These are phyloP conservation scores for Macrophya annulata DNA, from an alignment of 2,888 invertebrate species.

Conservation along the genomic window DNA sequence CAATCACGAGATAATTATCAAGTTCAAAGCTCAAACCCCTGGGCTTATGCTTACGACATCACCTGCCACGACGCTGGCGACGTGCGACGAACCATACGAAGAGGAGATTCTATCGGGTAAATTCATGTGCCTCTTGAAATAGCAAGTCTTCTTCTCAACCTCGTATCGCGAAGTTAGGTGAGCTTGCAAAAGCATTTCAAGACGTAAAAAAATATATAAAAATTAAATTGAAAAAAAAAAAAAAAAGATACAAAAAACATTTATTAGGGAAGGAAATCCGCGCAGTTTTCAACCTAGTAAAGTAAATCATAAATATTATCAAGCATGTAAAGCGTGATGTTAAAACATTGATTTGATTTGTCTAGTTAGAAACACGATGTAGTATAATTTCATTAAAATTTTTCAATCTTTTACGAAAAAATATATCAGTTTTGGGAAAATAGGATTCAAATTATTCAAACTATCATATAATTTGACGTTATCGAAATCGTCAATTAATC, in stretches of 20 bases:
- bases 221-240: no score
- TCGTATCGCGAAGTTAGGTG: neutral
- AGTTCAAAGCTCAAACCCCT: slow-evolving; percentile 4
- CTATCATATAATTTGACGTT: neutral
- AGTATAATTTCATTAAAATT: neutral
- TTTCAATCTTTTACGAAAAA: neutral
- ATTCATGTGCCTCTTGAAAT: slow-evolving; percentile 23
- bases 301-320: neutral
- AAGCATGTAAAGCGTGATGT: neutral
- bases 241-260: neutral
- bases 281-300: neutral
- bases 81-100: neutral
- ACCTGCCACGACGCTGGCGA: slow-evolving; percentile 1
- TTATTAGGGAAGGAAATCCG: neutral
- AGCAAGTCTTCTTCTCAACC: neutral
- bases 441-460: neutral
- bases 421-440: neutral
- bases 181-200: slow-evolving; percentile 1
- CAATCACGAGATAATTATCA: slow-evolving; percentile 14
- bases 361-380: neutral
- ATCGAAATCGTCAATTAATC: neutral
- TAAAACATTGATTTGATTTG: neutral
- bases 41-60: neutral
- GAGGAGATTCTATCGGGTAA: slow-evolving; percentile 27
- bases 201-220: neutral